A percentile compares a stretch with the other conserved stretches of the same genome.
Conservation (phyloP, 2,888 invertebrate genomes). For the Argyresthia goedartella region DNA sequence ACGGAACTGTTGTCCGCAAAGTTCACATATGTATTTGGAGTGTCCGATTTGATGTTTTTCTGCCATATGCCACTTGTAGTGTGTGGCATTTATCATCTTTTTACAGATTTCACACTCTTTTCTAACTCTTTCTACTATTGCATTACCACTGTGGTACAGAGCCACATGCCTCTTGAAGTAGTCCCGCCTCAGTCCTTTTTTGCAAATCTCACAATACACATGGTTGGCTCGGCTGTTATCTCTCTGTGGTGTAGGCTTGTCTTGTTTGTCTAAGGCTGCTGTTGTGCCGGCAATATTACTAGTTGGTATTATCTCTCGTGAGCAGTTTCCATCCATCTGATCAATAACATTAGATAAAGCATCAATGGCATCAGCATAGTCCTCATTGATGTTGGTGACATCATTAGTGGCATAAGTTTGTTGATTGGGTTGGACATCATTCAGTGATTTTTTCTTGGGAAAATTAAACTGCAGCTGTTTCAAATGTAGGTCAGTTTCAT, state of each 20-base stretch:
- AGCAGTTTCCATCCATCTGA: no score
- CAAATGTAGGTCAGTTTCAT: constrained; percentile 14
- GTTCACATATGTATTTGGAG: constrained; percentile 32
- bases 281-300: no score
- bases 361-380: no score
- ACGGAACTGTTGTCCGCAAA: constrained; percentile 42
- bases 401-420: neutral
- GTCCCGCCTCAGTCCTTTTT: constrained; percentile 28
- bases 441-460: neutral
- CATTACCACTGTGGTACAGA: constrained; percentile 17
- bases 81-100: neutral
- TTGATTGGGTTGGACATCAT: neutral
- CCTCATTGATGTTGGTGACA: no score
- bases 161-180: constrained; percentile 19
- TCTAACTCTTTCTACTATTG: constrained; percentile 5
- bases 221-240: no score
- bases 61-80: neutral
- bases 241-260: no score
- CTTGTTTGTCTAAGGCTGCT: no score
- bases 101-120: neutral
- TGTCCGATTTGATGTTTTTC: neutral
- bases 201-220: constrained; percentile 23
- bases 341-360: no score
- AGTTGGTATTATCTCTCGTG: no score
- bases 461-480: neutral